Percentiles rank a stretch among this genome's conserved stretches.
phyloP scores from a whole-genome alignment of 2,113 vertebrate genomes.

The Gallinago paraguaiae region DNA sequence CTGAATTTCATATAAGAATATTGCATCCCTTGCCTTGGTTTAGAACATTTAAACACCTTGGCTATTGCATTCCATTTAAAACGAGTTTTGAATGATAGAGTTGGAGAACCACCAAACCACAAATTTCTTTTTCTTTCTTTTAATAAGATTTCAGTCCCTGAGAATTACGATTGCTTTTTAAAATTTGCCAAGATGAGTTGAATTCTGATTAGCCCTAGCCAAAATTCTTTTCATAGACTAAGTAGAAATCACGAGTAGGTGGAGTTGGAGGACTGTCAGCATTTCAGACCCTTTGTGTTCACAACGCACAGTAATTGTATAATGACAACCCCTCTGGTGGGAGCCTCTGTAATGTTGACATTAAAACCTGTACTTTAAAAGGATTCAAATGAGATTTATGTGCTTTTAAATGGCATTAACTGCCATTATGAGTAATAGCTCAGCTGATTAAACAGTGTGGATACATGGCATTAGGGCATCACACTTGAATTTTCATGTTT shows the following conservation, averaged over 20 bases:
- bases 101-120: background rate
- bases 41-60: background rate
- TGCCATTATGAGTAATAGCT: slow-evolving; percentile 10
- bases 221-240: background rate
- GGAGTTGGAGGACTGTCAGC: background rate
- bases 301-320: background rate
- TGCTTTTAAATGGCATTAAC: background rate
- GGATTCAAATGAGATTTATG: background rate
- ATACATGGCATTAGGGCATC: background rate
- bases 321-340: background rate
- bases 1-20: background rate
- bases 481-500: background rate
- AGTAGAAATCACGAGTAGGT: background rate
- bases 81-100: background rate
- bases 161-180: background rate
- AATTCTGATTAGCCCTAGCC: background rate
- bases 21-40: background rate
- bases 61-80: background rate
- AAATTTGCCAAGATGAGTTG: background rate
- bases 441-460: background rate
- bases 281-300: background rate
- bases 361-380: background rate
- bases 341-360: background rate
- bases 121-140: background rate
- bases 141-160: background rate